phyloP scores from a whole-genome alignment of 2,797 vertebrate genomes.

The Allobates femoralis region DNA sequence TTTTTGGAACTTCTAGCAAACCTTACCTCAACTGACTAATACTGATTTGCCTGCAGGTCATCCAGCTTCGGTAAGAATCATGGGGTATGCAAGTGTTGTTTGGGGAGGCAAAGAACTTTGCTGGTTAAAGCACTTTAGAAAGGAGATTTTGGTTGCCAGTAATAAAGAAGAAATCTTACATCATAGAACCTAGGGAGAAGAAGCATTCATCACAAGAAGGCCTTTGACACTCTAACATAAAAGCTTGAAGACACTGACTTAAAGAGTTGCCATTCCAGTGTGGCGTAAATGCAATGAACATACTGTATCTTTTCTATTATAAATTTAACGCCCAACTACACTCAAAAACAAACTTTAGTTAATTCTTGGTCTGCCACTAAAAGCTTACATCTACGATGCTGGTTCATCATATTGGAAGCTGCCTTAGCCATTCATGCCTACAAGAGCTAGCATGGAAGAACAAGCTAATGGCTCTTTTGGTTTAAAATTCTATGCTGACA shows the following conservation, averaged over 20 bases:
- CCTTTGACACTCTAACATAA: not conserved
- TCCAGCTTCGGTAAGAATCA: constrained; percentile 56
- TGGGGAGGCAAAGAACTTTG: constrained; percentile 36
- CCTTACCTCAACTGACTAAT: constrained; percentile 62
- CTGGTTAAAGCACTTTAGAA: not conserved
- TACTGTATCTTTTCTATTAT: not conserved
- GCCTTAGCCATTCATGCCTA: not conserved
- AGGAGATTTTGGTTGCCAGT: constrained; percentile 20
- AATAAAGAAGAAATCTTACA: constrained; percentile 31
- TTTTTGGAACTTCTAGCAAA: not conserved
- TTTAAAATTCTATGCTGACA: too few species aligned
- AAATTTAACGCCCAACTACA: not conserved
- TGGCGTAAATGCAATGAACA: not conserved
- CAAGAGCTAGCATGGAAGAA: not conserved
- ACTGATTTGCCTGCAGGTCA: constrained; percentile 45
- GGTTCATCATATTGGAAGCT: not conserved
- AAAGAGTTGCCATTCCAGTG: not conserved
- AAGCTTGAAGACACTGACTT: not conserved
- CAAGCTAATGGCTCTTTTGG: too few species aligned
- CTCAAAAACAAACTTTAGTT: not conserved
- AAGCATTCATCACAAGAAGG: constrained; percentile 31
- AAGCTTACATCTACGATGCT: not conserved
- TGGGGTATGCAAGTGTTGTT: constrained; percentile 35
- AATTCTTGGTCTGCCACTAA: not conserved
- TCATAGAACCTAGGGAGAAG: constrained; percentile 29